phyloP scores from a whole-genome alignment of 1,140 invertebrate genomes.

The Anoplolepis gracilipes region DNA sequence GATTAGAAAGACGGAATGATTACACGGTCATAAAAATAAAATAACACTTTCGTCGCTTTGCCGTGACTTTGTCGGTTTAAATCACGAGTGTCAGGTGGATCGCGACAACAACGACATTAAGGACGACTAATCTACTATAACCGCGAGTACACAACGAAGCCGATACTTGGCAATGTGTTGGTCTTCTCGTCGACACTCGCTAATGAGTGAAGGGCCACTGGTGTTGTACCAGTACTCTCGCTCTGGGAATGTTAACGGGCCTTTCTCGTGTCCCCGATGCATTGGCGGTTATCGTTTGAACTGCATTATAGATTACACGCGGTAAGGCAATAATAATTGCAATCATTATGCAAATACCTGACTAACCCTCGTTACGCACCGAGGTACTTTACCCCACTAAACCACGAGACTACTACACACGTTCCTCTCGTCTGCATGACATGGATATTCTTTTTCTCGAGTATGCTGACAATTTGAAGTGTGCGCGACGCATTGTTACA shows the following conservation, averaged over 20 bases:
- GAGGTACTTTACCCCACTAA: conserved; percentile 38
- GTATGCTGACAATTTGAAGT: conserved; percentile 35
- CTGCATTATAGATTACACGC: conserved; percentile 72
- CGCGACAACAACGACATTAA: conserved; percentile 52
- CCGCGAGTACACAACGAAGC: conserved; percentile 47
- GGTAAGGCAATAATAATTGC: conserved; percentile 74
- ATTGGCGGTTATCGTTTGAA: conserved; percentile 72
- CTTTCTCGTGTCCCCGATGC: conserved; percentile 72
- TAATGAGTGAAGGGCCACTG: conserved; percentile 45
- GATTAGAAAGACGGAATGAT: neutral
- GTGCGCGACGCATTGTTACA: conserved; percentile 47
- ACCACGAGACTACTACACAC: neutral
- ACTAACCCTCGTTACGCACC: conserved; percentile 57
- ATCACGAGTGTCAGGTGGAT: conserved; percentile 27
- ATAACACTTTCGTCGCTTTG: conserved; percentile 36
- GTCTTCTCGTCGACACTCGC: conserved; percentile 53
- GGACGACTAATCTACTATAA: conserved; percentile 46
- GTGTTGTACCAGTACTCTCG: conserved; percentile 24
- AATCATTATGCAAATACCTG: conserved; percentile 74
- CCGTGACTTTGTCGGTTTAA: conserved; percentile 24
- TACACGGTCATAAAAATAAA: conserved; percentile 20
- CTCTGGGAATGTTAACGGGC: conserved; percentile 71
- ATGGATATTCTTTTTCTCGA: conserved; percentile 36
- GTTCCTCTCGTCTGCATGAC: neutral
- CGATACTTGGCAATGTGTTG: conserved; percentile 45